Conservation (phyloP, 2,113 vertebrate genomes). For the Porphyrio hochstetteri region DNA sequence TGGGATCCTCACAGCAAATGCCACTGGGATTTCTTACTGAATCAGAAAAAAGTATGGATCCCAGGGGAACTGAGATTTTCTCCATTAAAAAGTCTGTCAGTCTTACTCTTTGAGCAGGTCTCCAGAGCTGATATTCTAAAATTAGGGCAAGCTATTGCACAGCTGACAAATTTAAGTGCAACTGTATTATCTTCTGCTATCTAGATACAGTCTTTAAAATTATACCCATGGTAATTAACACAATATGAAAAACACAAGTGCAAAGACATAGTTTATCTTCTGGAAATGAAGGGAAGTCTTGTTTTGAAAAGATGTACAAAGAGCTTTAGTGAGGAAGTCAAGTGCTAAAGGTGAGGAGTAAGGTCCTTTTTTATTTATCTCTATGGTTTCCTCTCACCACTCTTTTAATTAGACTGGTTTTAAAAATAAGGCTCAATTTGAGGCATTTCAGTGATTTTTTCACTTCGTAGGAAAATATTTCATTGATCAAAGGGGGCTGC, state of each 20-base stretch:
- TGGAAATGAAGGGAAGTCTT: neutral
- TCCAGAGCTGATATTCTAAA: constrained; percentile 64
- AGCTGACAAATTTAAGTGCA: constrained; percentile 74
- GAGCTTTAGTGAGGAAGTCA: neutral
- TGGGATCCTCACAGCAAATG: constrained; percentile 61
- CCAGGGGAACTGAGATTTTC: constrained; percentile 54
- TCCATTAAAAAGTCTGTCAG: constrained; percentile 72
- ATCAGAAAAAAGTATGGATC: constrained; percentile 56
- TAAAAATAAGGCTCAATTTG: neutral
- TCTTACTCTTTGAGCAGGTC: constrained; percentile 63
- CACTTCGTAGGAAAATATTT: neutral
- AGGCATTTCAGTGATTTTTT: neutral
- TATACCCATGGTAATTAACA: constrained; percentile 66
- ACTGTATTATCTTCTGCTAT: constrained; percentile 64
- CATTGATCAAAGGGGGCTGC: neutral
- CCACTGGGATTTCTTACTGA: constrained; percentile 59
- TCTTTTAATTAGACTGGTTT: neutral
- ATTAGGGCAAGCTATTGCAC: constrained; percentile 71
- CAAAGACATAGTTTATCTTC: neutral
- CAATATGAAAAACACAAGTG: constrained; percentile 20
- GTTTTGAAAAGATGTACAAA: neutral
- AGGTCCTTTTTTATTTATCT: neutral
- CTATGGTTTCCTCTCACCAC: neutral
- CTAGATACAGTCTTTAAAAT: constrained; percentile 66
- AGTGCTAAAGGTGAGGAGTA: neutral